phyloP scores from a whole-genome alignment of 2,888 invertebrate species.

The Caprella mutica region DNA sequence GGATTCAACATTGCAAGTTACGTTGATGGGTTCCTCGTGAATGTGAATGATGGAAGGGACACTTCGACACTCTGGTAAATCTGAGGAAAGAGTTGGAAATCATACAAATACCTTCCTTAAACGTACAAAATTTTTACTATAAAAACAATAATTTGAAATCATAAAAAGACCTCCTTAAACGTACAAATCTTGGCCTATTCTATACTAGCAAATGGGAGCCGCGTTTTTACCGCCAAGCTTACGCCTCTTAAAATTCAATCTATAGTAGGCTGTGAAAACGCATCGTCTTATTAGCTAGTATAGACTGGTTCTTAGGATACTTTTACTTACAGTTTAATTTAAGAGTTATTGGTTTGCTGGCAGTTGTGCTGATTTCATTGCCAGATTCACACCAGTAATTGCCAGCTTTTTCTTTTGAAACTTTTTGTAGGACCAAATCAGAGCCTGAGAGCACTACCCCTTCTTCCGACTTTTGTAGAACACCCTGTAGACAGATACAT shows the following conservation, averaged over 20 bases:
- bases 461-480: background rate
- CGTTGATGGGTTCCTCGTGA: slow-evolving; percentile 7
- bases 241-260: too few species aligned
- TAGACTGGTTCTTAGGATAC: too few species aligned
- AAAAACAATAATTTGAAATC: too few species aligned
- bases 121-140: too few species aligned
- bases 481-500: background rate
- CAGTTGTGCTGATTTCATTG: background rate
- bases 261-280: too few species aligned
- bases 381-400: background rate
- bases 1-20: background rate
- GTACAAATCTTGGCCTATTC: too few species aligned
- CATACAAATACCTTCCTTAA: too few species aligned
- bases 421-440: slow-evolving; percentile 2
- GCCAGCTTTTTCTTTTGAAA: background rate
- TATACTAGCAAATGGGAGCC: too few species aligned
- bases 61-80: slow-evolving; percentile 3
- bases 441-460: slow-evolving; percentile 7
- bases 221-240: too few species aligned
- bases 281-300: too few species aligned
- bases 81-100: too few species aligned
- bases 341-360: background rate
- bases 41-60: background rate
- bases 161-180: too few species aligned
- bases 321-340: slow-evolving; percentile 8